Evolutionary conservation across 2,797 vertebrate species (phyloP).

Genomic region (Dicrostonyx torquatus): DNA sequence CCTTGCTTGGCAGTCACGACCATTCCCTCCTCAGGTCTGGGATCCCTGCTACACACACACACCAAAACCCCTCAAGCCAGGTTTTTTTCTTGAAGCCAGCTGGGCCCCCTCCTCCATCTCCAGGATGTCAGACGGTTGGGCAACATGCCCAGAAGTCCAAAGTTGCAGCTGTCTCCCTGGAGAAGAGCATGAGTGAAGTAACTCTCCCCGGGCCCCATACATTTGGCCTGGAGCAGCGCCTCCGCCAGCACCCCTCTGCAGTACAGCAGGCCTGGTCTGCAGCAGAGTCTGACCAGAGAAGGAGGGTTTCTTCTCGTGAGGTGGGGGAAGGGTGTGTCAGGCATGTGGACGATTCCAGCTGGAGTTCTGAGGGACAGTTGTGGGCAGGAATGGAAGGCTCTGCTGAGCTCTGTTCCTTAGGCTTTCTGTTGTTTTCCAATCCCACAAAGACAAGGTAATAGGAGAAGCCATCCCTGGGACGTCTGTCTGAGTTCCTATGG

Average conservation of each 20-base stretch:
- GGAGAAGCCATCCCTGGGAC: background rate
- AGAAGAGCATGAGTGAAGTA: constrained; percentile 6
- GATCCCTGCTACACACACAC: background rate
- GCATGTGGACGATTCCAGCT: background rate
- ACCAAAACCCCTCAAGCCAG: constrained; percentile 5
- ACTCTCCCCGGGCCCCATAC: background rate
- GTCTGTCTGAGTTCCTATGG: background rate
- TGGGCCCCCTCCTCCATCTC: background rate
- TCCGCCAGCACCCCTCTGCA: background rate
- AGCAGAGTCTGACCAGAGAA: constrained; percentile 12
- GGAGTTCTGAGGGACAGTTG: background rate
- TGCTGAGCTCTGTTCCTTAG: constrained; percentile 7
- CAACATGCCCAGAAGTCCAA: constrained; percentile 37
- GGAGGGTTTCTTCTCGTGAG: background rate
- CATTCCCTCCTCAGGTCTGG: background rate
- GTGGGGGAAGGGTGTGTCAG: background rate
- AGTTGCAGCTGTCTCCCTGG: constrained; percentile 44
- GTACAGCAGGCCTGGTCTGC: background rate
- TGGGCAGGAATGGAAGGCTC: background rate
- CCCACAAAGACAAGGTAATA: background rate
- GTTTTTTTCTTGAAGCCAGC: constrained; percentile 1
- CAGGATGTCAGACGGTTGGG: constrained; percentile 32
- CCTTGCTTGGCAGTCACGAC: constrained; percentile 6
- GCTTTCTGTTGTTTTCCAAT: background rate
- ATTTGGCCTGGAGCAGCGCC: constrained; percentile 1